Evolutionary conservation across 2,888 invertebrate genomes (phyloP).

Genomic region (Pterostichus madidus): DNA sequence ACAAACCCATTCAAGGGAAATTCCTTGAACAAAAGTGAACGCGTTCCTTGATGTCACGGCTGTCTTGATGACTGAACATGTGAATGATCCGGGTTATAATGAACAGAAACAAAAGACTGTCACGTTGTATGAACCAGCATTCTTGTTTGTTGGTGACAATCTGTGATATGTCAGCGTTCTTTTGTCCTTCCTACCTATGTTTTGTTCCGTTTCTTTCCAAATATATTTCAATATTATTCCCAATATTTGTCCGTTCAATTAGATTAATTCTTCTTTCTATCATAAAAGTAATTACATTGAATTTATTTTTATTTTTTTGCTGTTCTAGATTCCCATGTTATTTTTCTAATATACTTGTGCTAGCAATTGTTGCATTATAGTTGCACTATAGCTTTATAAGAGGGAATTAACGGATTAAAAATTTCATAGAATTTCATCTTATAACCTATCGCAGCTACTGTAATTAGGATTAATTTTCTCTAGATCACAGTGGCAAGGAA

Average conservation of each 20-base stretch:
- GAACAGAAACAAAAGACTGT: constrained; percentile 48
- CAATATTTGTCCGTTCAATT: constrained; percentile 1
- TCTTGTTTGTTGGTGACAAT: constrained; percentile 39
- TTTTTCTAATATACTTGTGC: no score
- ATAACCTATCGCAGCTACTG: no score
- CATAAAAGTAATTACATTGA: no score
- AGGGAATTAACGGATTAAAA: no score
- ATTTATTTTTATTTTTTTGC: no score
- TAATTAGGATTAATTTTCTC: no score
- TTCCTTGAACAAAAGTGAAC: constrained; percentile 46
- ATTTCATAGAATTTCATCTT: no score
- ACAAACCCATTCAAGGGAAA: constrained; percentile 25
- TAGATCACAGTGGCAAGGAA: no score
- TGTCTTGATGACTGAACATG: constrained; percentile 39
- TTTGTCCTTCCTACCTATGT: constrained; percentile 32
- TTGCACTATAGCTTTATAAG: no score
- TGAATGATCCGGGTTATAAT: constrained; percentile 44
- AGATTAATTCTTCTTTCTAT: no score
- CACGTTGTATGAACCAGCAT: constrained; percentile 40
- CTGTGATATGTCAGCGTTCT: constrained; percentile 37
- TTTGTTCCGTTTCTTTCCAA: constrained; percentile 16
- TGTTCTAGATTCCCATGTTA: no score
- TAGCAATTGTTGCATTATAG: no score
- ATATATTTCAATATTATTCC: constrained; percentile 30
- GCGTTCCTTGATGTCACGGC: constrained; percentile 46